Evolutionary conservation across 2,888 invertebrate species (phyloP), one percentile per base, ranked within the genome.

Genomic region (Achlya flavicornis): DNA sequence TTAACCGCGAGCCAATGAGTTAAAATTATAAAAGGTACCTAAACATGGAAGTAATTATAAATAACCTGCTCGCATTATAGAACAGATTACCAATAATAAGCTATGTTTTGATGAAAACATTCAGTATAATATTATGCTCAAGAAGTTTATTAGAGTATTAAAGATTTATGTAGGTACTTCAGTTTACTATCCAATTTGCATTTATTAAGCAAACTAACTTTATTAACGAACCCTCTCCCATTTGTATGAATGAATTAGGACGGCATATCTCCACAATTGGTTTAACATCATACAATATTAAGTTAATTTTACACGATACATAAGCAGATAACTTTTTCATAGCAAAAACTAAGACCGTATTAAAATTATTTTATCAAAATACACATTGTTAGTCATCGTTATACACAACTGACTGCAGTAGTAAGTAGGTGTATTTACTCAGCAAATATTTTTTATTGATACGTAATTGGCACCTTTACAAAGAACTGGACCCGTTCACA

Each of bases 111-210:
- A 59, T 41, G 41, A 16, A 38, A 14, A 59, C 41, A 41, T 59
- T 41, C 26, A 41, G 19, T 0, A 10, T 19, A 43, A 4, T 6
- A 38, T 59, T 16, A 35, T 19, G 4, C 38, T 41, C 38, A 10
- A 12, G 59, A n/a, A 35, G 14, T 60, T 63, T 60, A 67, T 58
- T 58, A 53, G 53, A 61, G 26, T 53, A 60, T 41, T 66, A 58
- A 14, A 59, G 33, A 73, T 74, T 70, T 68, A 68, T 65, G 46
- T 66, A 41, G 12, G 41, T 41, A 68, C 61, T 60, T 58, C 65
- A 75, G 69, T 75, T 70, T 69, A 64, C 66, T 26, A 46, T 66
- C 66, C 66, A 73, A 74, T 74, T 75, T 76, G 68, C 73, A 76
- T 71, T 62, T 41, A 60, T 65, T 73, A 64, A 62, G 58, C 64